A percentile compares a stretch with the other conserved stretches of the same genome.
Conservation (phyloP, 30 jellyfish, hydroid and myxozoan species). For the Hydra vulgaris region DNA sequence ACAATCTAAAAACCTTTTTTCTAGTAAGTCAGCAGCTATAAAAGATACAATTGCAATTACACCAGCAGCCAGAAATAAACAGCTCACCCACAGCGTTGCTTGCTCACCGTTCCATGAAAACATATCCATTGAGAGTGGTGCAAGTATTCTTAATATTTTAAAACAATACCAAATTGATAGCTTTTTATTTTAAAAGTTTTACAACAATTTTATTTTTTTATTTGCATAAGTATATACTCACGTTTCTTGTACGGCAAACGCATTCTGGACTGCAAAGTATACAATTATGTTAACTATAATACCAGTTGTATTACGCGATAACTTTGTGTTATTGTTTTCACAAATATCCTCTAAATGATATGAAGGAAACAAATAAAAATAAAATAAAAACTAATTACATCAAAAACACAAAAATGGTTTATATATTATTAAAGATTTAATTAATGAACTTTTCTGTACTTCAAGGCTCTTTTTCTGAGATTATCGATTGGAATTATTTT, state of each 20-base stretch:
- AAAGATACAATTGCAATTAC: slow-evolving; percentile 24
- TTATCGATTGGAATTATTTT: too few relatives aligned
- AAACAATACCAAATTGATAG: neutral
- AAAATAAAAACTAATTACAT: neutral
- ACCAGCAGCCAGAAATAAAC: slow-evolving; percentile 25
- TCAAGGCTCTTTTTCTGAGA: too few relatives aligned
- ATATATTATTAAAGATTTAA: too few relatives aligned
- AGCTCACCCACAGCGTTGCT: slow-evolving; percentile 27
- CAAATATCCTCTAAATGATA: neutral
- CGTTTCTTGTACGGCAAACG: slow-evolving; percentile 27
- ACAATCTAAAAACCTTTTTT: slow-evolving; percentile 23
- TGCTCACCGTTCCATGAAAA: slow-evolving; percentile 41
- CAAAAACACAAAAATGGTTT: neutral
- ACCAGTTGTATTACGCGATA: neutral
- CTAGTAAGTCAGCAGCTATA: slow-evolving; percentile 19
- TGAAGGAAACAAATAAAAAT: neutral
- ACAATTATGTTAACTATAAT: slow-evolving; percentile 17
- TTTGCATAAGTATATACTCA: neutral
- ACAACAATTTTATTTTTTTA: too few relatives aligned
- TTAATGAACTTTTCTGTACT: too few relatives aligned
- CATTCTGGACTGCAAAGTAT: slow-evolving; percentile 22
- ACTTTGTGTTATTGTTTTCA: neutral
- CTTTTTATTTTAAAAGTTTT: neutral
- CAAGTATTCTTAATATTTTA: slow-evolving; percentile 14
- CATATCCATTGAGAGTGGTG: slow-evolving; percentile 40